A percentile compares a stretch with the other conserved stretches of the same genome.
Evolutionary conservation across 2,888 invertebrate genomes (phyloP).

Genomic region (Drosophila lutescens): DNA sequence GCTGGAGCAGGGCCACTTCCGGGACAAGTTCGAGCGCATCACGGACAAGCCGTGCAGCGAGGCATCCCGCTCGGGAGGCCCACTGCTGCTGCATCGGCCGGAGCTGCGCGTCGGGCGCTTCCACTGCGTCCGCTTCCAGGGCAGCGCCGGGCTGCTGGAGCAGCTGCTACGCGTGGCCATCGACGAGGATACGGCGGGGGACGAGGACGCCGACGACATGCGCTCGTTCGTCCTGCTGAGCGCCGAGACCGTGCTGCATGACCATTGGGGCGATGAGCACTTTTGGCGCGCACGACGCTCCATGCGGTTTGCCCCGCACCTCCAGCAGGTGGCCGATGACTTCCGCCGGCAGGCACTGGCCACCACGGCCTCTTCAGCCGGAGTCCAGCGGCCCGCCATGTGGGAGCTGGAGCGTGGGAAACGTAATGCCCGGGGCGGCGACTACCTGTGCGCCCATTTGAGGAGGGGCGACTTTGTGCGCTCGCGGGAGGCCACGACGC

Average conservation of each 20-base stretch:
- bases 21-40: slow-evolving; percentile 91
- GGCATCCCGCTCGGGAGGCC: slow-evolving; percentile 81
- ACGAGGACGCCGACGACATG: slow-evolving; percentile 62
- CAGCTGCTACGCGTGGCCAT: slow-evolving; percentile 85
- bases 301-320: slow-evolving; percentile 92
- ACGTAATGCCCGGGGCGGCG: slow-evolving; percentile 87
- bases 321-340: slow-evolving; percentile 88
- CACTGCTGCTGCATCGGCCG: slow-evolving; percentile 91
- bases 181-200: slow-evolving; percentile 50
- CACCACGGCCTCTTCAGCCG: slow-evolving; percentile 86
- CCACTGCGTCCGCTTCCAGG: slow-evolving; percentile 93
- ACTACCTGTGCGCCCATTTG: slow-evolving; percentile 94
- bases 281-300: slow-evolving; percentile 96
- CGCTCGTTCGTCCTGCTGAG: slow-evolving; percentile 84
- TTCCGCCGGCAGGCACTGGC: slow-evolving; percentile 88
- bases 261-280: slow-evolving; percentile 91
- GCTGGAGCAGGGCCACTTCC: slow-evolving; percentile 92
- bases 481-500: slow-evolving; percentile 90
- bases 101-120: slow-evolving; percentile 87
- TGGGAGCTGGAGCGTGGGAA: slow-evolving; percentile 86
- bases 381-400: slow-evolving; percentile 86
- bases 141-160: slow-evolving; percentile 88
- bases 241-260: slow-evolving; percentile 94
- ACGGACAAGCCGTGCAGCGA: slow-evolving; percentile 62
- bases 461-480: slow-evolving; percentile 94